These are phyloP conservation scores for Aradus depressus DNA, from an alignment of 2,888 invertebrate genomes.

Conservation along the genomic window DNA sequence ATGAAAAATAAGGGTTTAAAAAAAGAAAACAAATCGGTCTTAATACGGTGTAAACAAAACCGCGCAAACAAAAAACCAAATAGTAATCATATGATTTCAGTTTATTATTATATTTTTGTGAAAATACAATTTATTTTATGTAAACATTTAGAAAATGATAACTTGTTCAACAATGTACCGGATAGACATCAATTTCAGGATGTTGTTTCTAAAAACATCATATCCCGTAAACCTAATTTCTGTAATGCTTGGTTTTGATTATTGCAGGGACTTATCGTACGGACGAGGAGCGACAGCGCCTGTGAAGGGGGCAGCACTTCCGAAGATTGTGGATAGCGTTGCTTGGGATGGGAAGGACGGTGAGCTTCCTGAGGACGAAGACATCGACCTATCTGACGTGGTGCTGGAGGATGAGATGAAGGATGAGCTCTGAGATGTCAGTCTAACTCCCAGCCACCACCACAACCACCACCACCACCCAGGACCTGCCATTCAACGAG, in stretches of 20 bases:
- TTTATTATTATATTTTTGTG: neutral
- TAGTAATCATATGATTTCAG: too few species aligned
- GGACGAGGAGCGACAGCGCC: constrained; percentile 87
- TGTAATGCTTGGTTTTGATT: constrained; percentile 9
- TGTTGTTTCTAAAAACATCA: neutral
- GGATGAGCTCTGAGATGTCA: constrained; percentile 61
- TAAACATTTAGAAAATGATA: neutral
- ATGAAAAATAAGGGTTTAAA: too few species aligned
- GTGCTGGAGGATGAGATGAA: constrained; percentile 58
- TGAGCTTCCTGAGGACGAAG: constrained; percentile 71
- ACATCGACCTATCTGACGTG: constrained; percentile 83
- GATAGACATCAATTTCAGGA: neutral
- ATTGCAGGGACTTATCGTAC: constrained; percentile 70
- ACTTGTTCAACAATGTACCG: neutral
- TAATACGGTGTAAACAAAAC: too few species aligned
- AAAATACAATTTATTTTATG: neutral
- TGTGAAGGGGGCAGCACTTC: constrained; percentile 69
- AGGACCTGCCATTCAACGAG: too few species aligned
- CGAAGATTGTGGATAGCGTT: constrained; percentile 52
- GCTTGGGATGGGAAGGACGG: constrained; percentile 96
- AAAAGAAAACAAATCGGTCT: too few species aligned
- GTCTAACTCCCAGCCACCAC: too few species aligned
- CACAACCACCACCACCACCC: too few species aligned
- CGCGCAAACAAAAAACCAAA: too few species aligned
- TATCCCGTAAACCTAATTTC: too few species aligned